phyloP scores from a whole-genome alignment of 2,113 vertebrate species.

The Neolamprologus hecqui region DNA sequence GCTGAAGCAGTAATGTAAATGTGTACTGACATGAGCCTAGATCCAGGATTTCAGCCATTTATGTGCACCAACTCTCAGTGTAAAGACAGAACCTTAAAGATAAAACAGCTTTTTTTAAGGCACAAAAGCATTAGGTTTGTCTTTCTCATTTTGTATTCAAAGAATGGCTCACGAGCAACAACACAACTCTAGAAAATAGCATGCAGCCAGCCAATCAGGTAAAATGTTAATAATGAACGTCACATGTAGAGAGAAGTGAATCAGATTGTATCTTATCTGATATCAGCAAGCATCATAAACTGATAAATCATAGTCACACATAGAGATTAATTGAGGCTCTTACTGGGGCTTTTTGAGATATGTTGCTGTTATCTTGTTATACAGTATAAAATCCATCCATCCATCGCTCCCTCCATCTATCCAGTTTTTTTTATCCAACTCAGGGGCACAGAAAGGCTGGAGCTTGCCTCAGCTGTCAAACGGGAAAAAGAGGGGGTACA shows the following conservation, averaged over 20 bases:
- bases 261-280: not conserved
- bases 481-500: not conserved
- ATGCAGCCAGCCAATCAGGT: not conserved
- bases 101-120: not conserved
- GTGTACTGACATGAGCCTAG: not conserved
- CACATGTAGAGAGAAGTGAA: not conserved
- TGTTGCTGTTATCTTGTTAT: not conserved
- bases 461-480: not conserved
- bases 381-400: not conserved
- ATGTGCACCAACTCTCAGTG: not conserved
- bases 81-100: not conserved
- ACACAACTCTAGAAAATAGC: not conserved
- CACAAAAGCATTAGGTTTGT: not conserved
- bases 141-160: slow-evolving; percentile 6
- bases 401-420: not conserved
- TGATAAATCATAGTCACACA: not conserved
- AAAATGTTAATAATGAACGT: not conserved
- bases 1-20: not conserved
- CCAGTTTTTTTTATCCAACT: not conserved
- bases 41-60: not conserved
- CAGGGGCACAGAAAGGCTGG: not conserved
- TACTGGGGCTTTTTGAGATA: not conserved
- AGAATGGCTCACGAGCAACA: not conserved
- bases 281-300: not conserved
- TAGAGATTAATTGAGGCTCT: not conserved